Evolutionary conservation across 2,797 vertebrate species (phyloP).

Genomic region (Molossus molossus): DNA sequence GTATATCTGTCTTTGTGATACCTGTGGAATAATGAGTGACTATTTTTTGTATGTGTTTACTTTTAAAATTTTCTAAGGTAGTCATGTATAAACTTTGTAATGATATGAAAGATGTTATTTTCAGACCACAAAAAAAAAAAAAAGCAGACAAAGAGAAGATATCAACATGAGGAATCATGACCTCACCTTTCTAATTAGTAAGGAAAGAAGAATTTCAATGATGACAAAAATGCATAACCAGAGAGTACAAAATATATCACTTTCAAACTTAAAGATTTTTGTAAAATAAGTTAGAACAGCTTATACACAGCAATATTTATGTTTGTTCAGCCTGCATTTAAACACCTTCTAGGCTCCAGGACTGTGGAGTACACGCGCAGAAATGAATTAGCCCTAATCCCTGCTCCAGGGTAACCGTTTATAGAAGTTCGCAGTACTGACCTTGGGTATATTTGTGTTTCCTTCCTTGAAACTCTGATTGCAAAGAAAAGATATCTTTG

Average conservation of each 20-base stretch:
- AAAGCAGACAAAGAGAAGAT: not conserved
- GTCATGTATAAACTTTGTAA: not conserved
- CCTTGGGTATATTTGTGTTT: too few species aligned
- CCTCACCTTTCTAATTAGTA: not conserved
- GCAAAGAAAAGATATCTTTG: not conserved
- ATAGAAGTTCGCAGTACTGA: not conserved
- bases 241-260: not conserved
- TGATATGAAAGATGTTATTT: not conserved
- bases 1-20: not conserved
- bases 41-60: not conserved
- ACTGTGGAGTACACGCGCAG: fast-evolving
- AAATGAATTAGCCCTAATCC: not conserved
- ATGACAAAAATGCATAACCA: not conserved
- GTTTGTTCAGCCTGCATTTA: not conserved
- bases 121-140: constrained; percentile 18
- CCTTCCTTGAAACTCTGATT: not conserved
- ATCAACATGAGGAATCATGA: not conserved
- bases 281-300: not conserved
- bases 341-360: not conserved
- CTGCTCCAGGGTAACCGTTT: not conserved
- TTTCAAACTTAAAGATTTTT: not conserved
- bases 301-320: not conserved
- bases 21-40: not conserved
- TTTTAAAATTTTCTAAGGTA: constrained; percentile 5
- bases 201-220: not conserved